These are phyloP conservation scores for Corythoichthys intestinalis DNA, from an alignment of 2,113 vertebrate genomes.

Conservation along the genomic window DNA sequence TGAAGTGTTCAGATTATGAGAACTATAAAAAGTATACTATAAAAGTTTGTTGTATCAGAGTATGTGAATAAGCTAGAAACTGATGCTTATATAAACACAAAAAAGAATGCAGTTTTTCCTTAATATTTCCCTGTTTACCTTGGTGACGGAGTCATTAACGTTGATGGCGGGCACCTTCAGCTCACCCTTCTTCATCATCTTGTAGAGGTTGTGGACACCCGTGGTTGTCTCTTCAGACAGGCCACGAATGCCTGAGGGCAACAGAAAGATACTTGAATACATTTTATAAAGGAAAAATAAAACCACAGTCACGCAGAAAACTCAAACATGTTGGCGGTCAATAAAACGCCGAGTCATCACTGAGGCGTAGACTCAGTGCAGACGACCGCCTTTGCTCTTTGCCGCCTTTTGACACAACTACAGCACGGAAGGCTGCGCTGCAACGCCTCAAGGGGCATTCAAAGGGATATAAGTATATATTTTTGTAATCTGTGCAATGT, in stretches of 20 bases:
- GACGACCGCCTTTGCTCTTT: conserved; percentile 13
- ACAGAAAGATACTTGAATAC: background rate
- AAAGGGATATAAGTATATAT: background rate
- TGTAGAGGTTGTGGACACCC: conserved; percentile 96
- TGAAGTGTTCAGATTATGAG: too few species aligned
- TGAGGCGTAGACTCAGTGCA: background rate
- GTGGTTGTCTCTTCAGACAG: conserved; percentile 97
- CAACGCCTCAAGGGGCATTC: conserved; percentile 15
- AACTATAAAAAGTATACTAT: too few species aligned
- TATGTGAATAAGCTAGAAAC: too few species aligned
- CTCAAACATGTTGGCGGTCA: background rate
- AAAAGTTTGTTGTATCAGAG: too few species aligned
- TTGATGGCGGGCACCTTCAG: conserved; percentile 95
- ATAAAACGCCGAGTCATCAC: background rate
- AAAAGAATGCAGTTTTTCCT: too few species aligned
- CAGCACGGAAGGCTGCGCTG: conserved; percentile 11
- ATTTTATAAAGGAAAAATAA: too few species aligned
- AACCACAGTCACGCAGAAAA: background rate
- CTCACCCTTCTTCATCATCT: conserved; percentile 87
- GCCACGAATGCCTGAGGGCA: conserved; percentile 81
- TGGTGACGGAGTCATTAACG: conserved; percentile 97
- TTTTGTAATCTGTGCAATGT: too few species aligned
- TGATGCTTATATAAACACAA: too few species aligned
- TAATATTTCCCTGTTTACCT: conserved; percentile 69
- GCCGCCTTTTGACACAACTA: conserved; percentile 17